phyloP scores from a whole-genome alignment of 2,113 vertebrate genomes.

The Crotalus horridus region DNA sequence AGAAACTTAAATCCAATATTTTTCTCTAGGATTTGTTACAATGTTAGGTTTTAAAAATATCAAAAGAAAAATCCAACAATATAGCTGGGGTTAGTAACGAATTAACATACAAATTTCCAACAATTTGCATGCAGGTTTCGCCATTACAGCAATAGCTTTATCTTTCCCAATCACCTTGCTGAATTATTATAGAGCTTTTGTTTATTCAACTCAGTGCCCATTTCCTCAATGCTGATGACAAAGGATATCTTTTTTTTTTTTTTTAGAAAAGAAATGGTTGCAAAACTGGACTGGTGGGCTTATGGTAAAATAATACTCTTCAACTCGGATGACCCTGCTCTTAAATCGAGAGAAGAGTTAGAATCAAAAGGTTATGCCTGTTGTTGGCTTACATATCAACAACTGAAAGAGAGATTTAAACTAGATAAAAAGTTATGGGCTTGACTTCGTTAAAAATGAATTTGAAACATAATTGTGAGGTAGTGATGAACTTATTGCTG shows the following conservation, averaged over 20 bases:
- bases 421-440: no score
- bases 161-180: neutral
- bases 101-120: neutral
- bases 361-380: no score
- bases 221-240: neutral
- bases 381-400: no score
- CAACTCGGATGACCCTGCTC: no score
- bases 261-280: no score
- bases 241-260: neutral
- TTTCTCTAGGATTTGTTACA: neutral
- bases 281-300: no score
- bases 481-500: no score
- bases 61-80: neutral
- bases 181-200: neutral
- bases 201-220: neutral
- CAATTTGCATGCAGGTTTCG: neutral
- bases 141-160: neutral
- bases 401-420: no score
- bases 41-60: neutral
- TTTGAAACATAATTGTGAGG: no score
- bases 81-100: neutral
- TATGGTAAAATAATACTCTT: no score
- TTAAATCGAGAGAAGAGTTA: no score
- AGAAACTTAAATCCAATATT: neutral
- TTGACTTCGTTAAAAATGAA: no score